Evolutionary conservation across 2,113 vertebrate species (phyloP).

Genomic region (Pithys albifrons): DNA sequence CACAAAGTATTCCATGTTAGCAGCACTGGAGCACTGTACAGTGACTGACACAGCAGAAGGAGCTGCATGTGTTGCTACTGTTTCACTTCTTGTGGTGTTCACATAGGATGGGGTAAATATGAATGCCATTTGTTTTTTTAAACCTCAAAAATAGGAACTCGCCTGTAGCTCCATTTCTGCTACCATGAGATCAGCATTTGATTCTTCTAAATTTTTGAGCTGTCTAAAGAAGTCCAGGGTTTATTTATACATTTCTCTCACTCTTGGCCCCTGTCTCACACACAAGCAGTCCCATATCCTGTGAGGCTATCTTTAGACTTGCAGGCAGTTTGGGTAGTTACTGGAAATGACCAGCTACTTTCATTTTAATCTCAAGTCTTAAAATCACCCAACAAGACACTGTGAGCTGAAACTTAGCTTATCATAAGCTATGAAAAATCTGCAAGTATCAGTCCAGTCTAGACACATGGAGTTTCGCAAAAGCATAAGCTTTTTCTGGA

Average conservation of each 20-base stretch:
- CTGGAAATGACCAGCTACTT: not conserved
- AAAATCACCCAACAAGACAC: not conserved
- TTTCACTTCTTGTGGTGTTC: not conserved
- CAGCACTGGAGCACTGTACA: not conserved
- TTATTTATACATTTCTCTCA: slow-evolving; percentile 21
- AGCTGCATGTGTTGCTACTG: not conserved
- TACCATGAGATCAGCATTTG: not conserved
- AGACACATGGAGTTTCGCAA: not conserved
- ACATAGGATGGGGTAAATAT: not conserved
- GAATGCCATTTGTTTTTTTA: not conserved
- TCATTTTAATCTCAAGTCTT: not conserved
- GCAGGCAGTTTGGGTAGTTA: not conserved
- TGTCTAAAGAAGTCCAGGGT: not conserved
- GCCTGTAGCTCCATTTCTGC: not conserved
- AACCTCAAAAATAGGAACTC: not conserved
- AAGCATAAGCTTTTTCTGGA: not conserved
- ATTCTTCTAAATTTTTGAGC: not conserved
- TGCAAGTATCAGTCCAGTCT: not conserved
- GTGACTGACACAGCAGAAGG: not conserved
- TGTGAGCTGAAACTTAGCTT: not conserved
- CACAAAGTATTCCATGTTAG: not conserved
- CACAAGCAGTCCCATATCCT: not conserved
- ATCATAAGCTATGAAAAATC: not conserved
- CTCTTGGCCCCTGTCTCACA: not conserved
- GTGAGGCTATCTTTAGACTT: not conserved